Conservation (phyloP, 2,797 vertebrate genomes). For the Anguilla pacifica region DNA sequence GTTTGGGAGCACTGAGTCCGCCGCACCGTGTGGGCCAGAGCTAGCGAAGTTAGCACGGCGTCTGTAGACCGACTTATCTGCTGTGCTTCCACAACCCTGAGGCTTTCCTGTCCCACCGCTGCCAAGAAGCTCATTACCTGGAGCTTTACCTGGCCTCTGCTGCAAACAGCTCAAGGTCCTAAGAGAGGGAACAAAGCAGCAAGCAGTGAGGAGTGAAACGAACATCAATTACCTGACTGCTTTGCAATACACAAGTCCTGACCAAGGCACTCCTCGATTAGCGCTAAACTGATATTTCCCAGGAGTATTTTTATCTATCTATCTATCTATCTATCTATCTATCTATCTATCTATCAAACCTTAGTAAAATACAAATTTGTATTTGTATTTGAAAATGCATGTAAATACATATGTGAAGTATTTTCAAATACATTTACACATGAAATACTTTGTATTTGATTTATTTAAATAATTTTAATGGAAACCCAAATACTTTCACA, state of each 20-base stretch:
- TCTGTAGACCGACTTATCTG: neutral
- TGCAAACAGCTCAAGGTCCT: neutral
- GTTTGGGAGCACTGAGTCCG: neutral
- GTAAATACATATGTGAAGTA: too few relatives aligned
- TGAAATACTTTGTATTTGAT: too few relatives aligned
- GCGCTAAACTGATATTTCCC: neutral
- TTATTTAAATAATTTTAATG: too few relatives aligned
- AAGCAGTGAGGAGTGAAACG: neutral
- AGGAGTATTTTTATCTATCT: neutral
- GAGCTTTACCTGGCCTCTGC: neutral
- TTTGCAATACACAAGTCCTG: neutral
- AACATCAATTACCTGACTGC: neutral
- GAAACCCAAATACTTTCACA: too few relatives aligned
- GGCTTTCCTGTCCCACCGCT: neutral
- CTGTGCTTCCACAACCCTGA: neutral
- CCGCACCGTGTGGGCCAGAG: neutral
- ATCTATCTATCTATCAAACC: too few relatives aligned
- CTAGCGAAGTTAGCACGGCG: neutral
- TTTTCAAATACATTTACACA: too few relatives aligned
- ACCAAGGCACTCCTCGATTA: neutral
- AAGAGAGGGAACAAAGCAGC: neutral
- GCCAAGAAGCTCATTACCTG: neutral
- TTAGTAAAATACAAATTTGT: too few relatives aligned
- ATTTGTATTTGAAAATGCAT: too few relatives aligned
- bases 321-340: too few relatives aligned